Evolutionary conservation across 2,113 vertebrate genomes (phyloP).

Genomic region (Ophiodon elongatus): DNA sequence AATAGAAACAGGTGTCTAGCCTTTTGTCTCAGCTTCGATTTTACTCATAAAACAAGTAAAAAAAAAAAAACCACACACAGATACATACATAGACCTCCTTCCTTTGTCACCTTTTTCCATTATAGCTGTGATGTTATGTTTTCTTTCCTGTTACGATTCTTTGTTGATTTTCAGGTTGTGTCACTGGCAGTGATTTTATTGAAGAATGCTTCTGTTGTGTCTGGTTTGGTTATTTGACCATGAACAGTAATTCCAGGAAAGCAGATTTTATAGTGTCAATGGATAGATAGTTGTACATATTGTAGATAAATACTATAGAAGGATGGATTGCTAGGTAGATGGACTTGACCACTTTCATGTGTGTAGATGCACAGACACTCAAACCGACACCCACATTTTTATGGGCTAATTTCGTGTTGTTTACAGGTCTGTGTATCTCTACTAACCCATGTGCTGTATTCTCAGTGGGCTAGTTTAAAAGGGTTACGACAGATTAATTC

Average conservation of each 20-base stretch:
- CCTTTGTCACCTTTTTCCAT: neutral
- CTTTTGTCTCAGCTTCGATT: slow-evolving; percentile 6
- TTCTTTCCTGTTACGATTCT: neutral
- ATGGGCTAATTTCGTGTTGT: slow-evolving; percentile 73
- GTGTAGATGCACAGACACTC: slow-evolving; percentile 16
- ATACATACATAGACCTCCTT: neutral
- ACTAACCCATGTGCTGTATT: slow-evolving; percentile 36
- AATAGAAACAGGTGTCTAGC: slow-evolving; percentile 23
- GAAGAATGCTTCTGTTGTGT: neutral
- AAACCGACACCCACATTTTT: slow-evolving; percentile 28
- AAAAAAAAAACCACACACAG: fast-evolving
- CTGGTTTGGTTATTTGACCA: neutral
- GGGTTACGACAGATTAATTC: slow-evolving; percentile 69
- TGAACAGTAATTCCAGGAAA: neutral
- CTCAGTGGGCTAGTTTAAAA: slow-evolving; percentile 70
- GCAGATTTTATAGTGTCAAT: neutral
- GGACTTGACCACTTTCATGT: neutral
- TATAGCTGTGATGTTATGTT: neutral
- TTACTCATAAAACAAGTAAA: neutral
- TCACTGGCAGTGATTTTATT: neutral
- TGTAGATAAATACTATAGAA: neutral
- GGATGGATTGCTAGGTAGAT: neutral
- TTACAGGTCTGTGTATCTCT: slow-evolving; percentile 61
- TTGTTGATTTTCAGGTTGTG: neutral
- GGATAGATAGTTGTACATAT: neutral